Evolutionary conservation across 2,797 vertebrate genomes (phyloP), one percentile per base, ranked within the genome.

Genomic region (Schizopygopsis malacanthus): DNA sequence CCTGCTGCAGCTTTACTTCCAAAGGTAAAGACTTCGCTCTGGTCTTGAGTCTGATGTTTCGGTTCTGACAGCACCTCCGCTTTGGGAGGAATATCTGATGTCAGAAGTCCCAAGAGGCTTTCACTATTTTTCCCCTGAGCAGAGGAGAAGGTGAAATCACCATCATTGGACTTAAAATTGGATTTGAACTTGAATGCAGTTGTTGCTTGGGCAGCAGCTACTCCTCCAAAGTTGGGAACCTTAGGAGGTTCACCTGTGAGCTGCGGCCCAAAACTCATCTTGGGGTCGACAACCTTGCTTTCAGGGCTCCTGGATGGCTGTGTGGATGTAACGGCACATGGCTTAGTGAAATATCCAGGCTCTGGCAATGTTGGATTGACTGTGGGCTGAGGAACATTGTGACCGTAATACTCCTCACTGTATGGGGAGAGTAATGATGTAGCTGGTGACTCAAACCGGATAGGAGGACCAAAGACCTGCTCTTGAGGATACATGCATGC

Each of bases 321-420:
- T 28, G 96, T 89, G 33, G 94, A 91, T 47, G 94, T 89, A 0
- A 92, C 93, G 0, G 94, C 88, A 18, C 97, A 90, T 41, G 97
- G 97, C 88, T 99, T 98, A 77, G 98, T 99, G 91, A 99, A 99
- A 92, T 99, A 99, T 11, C 98, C 98, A 71, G 98, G 98, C 89
- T 98, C 97, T 73, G 98, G 98, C 67, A 99, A 92, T 0, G 97
- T 93, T 65, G 98, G 98, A 88, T 98, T 99, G 61, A 97, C 95
- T 84, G 93, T 95, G 85, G 97, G 94, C 78, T 95, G 97, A 20
- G 96, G 94, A 90, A 97, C 95, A 69, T 91, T 94, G 69, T 97
- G 98, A 89, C 94, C 94, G 84, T 97, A 98, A 91, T 97, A 99
- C 86, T 99, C 98, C 87, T 99, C 97, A 89, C 94, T 93, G 85